phyloP scores from a whole-genome alignment of 2,113 vertebrate species.

The Rutilus rutilus region DNA sequence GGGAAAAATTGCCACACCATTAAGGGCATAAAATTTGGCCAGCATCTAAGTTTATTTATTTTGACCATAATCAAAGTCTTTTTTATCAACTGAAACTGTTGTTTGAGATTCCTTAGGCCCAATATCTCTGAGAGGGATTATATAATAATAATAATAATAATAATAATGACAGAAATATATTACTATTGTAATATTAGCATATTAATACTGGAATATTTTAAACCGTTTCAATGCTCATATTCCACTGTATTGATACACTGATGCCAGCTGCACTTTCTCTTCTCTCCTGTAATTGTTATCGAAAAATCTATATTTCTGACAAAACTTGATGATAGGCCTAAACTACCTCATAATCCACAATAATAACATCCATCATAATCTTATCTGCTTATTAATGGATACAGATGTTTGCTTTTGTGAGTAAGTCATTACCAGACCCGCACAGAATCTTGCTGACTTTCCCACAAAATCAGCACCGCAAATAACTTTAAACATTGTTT shows the following conservation, averaged over 20 bases:
- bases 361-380: no score
- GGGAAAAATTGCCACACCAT: neutral
- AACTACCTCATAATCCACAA: no score
- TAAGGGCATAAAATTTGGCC: neutral
- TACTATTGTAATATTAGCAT: no score
- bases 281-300: no score
- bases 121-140: neutral
- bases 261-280: no score
- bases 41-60: neutral
- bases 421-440: neutral
- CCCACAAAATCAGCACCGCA: neutral
- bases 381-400: neutral
- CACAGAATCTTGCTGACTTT: neutral
- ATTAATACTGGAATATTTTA: no score
- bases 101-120: neutral
- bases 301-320: no score
- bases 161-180: neutral
- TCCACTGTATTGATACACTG: no score
- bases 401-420: neutral
- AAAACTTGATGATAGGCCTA: no score
- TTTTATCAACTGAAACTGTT: neutral
- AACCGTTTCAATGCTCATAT: no score
- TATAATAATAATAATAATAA: neutral
- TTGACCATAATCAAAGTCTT: neutral
- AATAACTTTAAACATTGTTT: conserved; percentile 6